These are phyloP conservation scores for Heteromyza rotundicornis DNA, from an alignment of 2,888 invertebrate genomes.

Conservation along the genomic window DNA sequence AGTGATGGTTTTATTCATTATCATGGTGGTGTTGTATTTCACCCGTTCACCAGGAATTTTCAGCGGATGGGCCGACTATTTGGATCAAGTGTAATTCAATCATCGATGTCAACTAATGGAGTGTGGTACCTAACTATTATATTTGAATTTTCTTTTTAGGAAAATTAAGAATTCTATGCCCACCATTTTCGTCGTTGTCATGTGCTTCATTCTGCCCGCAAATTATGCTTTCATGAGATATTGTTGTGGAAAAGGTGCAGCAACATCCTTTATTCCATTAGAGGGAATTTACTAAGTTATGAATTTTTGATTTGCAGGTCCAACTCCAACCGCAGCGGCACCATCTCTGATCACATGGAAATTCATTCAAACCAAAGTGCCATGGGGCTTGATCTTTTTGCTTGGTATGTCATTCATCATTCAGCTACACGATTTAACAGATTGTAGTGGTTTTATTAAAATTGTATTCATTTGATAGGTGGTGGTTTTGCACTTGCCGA, in stretches of 20 bases:
- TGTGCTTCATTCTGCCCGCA: constrained; percentile 85
- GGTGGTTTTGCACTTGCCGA: constrained; percentile 92
- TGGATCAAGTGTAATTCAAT: too few species aligned
- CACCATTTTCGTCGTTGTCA: constrained; percentile 80
- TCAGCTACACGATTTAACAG: too few species aligned
- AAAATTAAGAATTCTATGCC: constrained; percentile 80
- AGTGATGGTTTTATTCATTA: constrained; percentile 75
- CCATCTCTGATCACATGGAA: constrained; percentile 83
- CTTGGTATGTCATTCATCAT: constrained; percentile 72
- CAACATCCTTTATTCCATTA: too few species aligned
- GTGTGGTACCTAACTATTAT: too few species aligned
- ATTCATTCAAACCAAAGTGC: constrained; percentile 81
- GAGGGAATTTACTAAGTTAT: too few species aligned
- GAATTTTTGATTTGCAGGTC: constrained; percentile 32
- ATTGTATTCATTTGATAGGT: too few species aligned
- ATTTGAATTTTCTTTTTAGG: too few species aligned
- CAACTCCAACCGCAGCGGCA: constrained; percentile 68
- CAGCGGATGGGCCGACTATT: constrained; percentile 79
- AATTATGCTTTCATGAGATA: constrained; percentile 77
- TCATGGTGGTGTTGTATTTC: constrained; percentile 86
- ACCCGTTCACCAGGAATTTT: constrained; percentile 88
- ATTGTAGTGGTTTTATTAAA: too few species aligned
- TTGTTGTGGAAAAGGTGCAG: constrained; percentile 48
- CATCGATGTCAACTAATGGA: too few species aligned
- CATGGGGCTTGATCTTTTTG: constrained; percentile 88